Conservation (phyloP, 2,113 vertebrate species). For the Ictalurus furcatus region DNA sequence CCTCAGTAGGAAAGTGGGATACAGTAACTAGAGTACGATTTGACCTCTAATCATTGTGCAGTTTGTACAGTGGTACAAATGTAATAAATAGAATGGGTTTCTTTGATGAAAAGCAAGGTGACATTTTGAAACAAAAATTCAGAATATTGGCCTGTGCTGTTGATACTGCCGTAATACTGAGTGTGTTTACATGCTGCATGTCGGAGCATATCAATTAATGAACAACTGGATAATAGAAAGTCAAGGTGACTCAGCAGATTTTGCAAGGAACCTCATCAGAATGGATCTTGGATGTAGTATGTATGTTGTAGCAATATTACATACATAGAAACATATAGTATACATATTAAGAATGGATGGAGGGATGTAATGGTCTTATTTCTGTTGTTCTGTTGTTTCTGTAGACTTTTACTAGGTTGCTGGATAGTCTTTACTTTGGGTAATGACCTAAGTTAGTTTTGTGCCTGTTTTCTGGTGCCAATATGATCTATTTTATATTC, state of each 20-base stretch:
- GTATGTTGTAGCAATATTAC: background rate
- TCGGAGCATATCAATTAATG: background rate
- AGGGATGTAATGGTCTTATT: background rate
- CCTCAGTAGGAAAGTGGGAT: background rate
- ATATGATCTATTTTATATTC: background rate
- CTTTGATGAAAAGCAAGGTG: background rate
- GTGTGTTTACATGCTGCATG: background rate
- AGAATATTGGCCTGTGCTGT: background rate
- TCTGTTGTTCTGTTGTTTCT: background rate
- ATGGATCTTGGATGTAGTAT: background rate
- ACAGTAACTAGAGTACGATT: background rate
- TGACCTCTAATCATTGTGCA: slow-evolving; percentile 19
- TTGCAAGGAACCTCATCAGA: background rate
- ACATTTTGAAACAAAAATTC: background rate
- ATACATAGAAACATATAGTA: too few species aligned
- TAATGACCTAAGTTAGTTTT: background rate
- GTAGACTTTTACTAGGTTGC: background rate
- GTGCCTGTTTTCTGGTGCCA: background rate
- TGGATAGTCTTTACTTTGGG: background rate
- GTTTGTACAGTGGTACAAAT: background rate
- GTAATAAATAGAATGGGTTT: background rate
- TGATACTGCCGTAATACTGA: background rate
- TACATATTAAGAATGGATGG: background rate
- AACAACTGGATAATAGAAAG: background rate
- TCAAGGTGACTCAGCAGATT: background rate